Percentiles rank a stretch among this genome's conserved stretches.
Evolutionary conservation across 2,113 vertebrate species (phyloP).

Genomic region (Microcebus murinus): DNA sequence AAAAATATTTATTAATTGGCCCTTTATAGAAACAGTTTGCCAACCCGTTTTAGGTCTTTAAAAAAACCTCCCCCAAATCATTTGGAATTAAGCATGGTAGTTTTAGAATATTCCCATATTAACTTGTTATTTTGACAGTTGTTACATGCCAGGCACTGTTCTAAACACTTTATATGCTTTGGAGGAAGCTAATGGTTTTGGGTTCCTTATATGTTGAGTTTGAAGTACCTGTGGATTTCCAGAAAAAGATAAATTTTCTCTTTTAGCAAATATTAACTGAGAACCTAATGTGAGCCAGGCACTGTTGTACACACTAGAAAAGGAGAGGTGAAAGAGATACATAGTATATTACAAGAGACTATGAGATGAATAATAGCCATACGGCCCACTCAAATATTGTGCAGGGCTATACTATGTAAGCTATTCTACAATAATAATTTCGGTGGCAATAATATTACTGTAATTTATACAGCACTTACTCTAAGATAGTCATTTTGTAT

Average conservation of each 20-base stretch:
- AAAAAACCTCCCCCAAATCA: neutral
- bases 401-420: neutral
- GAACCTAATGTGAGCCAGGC: neutral
- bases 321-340: conserved; percentile 9
- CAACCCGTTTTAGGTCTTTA: neutral
- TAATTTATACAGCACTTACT: neutral
- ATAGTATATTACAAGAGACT: neutral
- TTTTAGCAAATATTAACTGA: neutral
- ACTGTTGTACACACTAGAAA: neutral
- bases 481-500: conserved; percentile 1
- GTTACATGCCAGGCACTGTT: neutral
- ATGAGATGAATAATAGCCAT: neutral
- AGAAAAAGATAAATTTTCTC: conserved; percentile 27
- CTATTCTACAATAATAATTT: neutral
- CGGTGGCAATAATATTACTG: neutral
- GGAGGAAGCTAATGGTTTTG: neutral
- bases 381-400: neutral
- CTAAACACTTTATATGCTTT: neutral
- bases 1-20: conserved; percentile 11
- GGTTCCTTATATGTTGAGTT: neutral
- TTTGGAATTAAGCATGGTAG: conserved; percentile 22
- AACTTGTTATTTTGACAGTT: conserved; percentile 20
- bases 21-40: conserved; percentile 11
- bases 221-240: neutral
- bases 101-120: conserved; percentile 34